Conservation (phyloP, 2,113 vertebrate genomes). For the Planiliza haematocheilus region DNA sequence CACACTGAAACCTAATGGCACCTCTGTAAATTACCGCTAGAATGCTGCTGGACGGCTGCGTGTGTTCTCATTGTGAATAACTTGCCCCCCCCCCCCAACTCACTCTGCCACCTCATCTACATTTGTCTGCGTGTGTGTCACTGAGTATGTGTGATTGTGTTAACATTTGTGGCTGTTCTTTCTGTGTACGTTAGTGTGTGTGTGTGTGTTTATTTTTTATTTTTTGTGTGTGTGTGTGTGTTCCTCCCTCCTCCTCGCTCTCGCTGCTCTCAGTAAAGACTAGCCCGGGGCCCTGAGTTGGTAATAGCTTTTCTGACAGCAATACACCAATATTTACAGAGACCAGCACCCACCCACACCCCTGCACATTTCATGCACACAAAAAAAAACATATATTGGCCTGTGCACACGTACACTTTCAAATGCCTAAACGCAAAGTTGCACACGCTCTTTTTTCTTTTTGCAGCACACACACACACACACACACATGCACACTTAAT, state of each 20-base stretch:
- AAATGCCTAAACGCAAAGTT: constrained; percentile 16
- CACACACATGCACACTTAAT: constrained; percentile 56
- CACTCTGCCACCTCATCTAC: constrained; percentile 64
- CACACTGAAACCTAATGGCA: constrained; percentile 74
- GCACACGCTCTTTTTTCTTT: constrained; percentile 13
- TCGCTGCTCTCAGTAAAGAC: constrained; percentile 75
- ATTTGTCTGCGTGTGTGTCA: constrained; percentile 50
- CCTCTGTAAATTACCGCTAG: constrained; percentile 73
- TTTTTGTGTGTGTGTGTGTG: constrained; percentile 17
- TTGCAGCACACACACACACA: constrained; percentile 12
- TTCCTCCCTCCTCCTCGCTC: constrained; percentile 45
- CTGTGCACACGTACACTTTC: constrained; percentile 28
- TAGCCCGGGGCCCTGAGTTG: constrained; percentile 74
- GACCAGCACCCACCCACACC: constrained; percentile 74
- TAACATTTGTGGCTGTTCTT: constrained; percentile 38
- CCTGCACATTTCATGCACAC: constrained; percentile 65
- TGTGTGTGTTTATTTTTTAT: constrained; percentile 14
- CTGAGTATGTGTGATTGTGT: constrained; percentile 43
- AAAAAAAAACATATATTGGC: constrained; percentile 63
- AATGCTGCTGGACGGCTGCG: constrained; percentile 63
- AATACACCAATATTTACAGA: constrained; percentile 83
- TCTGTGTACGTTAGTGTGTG: constrained; percentile 15
- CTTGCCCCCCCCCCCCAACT: constrained; percentile 13
- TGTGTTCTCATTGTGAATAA: constrained; percentile 76
- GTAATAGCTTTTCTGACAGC: constrained; percentile 83